These are phyloP conservation scores for Montifringilla adamsi DNA, from an alignment of 2,113 vertebrate genomes.

Conservation along the genomic window DNA sequence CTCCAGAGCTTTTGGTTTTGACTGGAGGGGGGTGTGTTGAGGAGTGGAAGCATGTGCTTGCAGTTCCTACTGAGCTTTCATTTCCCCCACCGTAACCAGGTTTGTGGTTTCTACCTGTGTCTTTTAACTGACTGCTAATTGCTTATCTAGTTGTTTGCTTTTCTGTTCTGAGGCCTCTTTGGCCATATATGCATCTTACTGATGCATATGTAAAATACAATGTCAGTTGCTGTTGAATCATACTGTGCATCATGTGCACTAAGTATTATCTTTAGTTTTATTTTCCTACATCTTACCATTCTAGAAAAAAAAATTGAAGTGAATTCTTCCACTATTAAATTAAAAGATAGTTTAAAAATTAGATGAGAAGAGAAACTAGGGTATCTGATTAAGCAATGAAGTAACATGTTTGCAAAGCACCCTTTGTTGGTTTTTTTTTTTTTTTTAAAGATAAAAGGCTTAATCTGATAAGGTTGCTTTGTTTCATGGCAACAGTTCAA, in stretches of 20 bases:
- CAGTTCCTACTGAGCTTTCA: background rate
- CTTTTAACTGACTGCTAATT: background rate
- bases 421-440: background rate
- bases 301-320: background rate
- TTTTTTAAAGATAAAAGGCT: background rate
- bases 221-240: background rate
- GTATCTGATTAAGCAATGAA: background rate
- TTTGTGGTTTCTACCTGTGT: background rate
- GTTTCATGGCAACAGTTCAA: background rate
- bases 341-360: background rate
- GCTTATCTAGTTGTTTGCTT: background rate
- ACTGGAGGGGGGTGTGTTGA: rapidly evolving
- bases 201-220: background rate
- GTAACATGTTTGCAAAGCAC: background rate
- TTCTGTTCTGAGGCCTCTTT: background rate
- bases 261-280: background rate
- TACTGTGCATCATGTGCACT: background rate
- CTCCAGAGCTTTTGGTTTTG: background rate
- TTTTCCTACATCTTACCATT: background rate
- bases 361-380: background rate
- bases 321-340: background rate
- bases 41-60: background rate
- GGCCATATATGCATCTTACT: background rate
- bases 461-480: background rate
- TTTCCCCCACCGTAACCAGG: background rate